phyloP scores from a whole-genome alignment of 2,888 invertebrate species.

The Zeuzera pyrina region DNA sequence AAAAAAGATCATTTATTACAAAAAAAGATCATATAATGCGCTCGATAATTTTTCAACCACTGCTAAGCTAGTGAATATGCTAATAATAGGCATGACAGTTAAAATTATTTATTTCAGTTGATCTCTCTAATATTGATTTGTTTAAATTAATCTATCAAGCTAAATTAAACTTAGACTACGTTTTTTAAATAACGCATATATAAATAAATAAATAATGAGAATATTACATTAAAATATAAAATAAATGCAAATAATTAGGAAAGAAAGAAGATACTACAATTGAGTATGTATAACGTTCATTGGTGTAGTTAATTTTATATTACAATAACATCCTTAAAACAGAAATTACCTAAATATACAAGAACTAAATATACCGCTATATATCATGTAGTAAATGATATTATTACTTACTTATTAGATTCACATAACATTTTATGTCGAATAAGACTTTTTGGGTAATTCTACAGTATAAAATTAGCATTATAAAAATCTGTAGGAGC shows the following conservation, averaged over 20 bases:
- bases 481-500: too few species aligned
- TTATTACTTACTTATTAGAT: too few species aligned
- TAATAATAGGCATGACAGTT: too few species aligned
- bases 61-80: too few species aligned
- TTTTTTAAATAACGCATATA: slow-evolving; percentile 7
- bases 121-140: slow-evolving; percentile 29
- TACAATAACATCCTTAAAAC: slow-evolving; percentile 4
- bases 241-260: slow-evolving; percentile 36
- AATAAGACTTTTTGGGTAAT: too few species aligned
- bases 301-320: slow-evolving; percentile 36
- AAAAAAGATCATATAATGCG: too few species aligned
- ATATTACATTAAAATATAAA: slow-evolving; percentile 31
- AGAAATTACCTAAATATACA: slow-evolving; percentile 9
- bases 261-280: slow-evolving; percentile 11
- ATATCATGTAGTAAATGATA: too few species aligned
- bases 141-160: slow-evolving; percentile 23
- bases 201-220: slow-evolving; percentile 21
- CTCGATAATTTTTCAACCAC: too few species aligned
- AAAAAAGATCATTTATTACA: too few species aligned
- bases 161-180: slow-evolving; percentile 23
- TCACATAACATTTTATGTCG: too few species aligned
- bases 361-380: too few species aligned
- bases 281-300: slow-evolving; percentile 39
- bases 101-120: slow-evolving; percentile 14
- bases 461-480: too few species aligned